phyloP scores from a whole-genome alignment of 1,140 invertebrate genomes.

The Bicyclus anynana region DNA sequence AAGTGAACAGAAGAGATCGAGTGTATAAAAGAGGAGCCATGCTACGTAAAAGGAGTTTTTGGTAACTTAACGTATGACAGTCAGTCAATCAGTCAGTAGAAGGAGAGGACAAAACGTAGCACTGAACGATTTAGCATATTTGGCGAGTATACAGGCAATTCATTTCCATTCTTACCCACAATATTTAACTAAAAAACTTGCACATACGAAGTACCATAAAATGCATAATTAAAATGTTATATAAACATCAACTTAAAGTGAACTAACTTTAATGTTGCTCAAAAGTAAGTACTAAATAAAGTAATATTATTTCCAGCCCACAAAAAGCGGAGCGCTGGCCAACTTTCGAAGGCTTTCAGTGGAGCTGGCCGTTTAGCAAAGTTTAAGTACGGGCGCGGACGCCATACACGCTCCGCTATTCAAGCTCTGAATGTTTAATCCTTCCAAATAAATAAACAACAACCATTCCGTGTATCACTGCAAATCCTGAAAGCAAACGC shows the following conservation, averaged over 20 bases:
- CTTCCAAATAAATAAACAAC: conserved; percentile 67
- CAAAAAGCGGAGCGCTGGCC: conserved; percentile 36
- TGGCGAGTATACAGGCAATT: too few relatives aligned
- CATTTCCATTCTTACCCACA: too few relatives aligned
- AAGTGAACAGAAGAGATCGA: too few relatives aligned
- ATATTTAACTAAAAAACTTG: too few relatives aligned
- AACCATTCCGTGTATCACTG: conserved; percentile 43
- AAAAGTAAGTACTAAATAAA: not conserved
- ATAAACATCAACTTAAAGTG: not conserved
- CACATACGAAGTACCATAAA: too few relatives aligned
- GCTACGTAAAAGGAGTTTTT: too few relatives aligned
- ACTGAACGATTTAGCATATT: too few relatives aligned
- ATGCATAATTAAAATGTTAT: not conserved
- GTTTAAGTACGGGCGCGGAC: conserved; percentile 58
- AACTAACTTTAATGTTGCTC: not conserved
- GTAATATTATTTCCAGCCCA: not conserved
- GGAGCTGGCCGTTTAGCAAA: conserved; percentile 62
- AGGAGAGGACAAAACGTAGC: too few relatives aligned
- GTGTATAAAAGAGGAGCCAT: too few relatives aligned
- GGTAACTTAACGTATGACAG: too few relatives aligned
- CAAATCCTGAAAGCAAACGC: conserved; percentile 57
- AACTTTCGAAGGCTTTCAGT: conserved; percentile 64
- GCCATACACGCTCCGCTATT: conserved; percentile 44
- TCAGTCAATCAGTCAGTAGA: too few relatives aligned
- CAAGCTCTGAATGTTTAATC: conserved; percentile 57